phyloP scores from a whole-genome alignment of 1,140 invertebrate species.

The Aporrectodea caliginosa region DNA sequence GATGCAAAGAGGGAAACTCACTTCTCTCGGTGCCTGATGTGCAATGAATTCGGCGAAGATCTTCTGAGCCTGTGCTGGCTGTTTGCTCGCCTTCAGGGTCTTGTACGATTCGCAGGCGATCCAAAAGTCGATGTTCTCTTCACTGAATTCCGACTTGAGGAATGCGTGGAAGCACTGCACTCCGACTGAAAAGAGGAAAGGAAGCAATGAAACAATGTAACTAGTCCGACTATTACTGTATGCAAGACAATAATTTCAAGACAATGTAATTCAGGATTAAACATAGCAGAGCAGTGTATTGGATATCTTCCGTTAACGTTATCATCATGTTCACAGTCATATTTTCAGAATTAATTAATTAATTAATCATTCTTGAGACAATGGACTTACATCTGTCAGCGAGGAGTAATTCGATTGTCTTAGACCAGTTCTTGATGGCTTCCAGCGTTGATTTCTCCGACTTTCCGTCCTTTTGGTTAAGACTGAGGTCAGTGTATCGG shows the following conservation, averaged over 20 bases:
- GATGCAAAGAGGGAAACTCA: slow-evolving; percentile 38
- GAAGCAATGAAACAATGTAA: too few relatives aligned
- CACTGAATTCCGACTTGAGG: slow-evolving; percentile 62
- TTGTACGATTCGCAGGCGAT: slow-evolving; percentile 63
- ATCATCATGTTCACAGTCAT: too few relatives aligned
- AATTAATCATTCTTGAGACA: too few relatives aligned
- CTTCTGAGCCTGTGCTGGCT: slow-evolving; percentile 57
- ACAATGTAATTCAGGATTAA: too few relatives aligned
- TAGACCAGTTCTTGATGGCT: not conserved
- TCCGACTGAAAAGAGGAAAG: slow-evolving; percentile 57
- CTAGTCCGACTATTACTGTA: too few relatives aligned
- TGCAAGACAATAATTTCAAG: too few relatives aligned
- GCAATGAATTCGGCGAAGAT: slow-evolving; percentile 62
- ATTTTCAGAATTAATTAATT: too few relatives aligned
- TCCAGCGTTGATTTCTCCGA: not conserved
- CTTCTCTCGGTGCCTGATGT: slow-evolving; percentile 61
- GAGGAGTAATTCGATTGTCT: not conserved
- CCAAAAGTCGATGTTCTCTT: slow-evolving; percentile 67
- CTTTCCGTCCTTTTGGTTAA: not conserved
- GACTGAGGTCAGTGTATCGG: not conserved
- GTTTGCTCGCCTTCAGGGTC: slow-evolving; percentile 54
- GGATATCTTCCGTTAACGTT: too few relatives aligned
- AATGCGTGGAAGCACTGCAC: slow-evolving; percentile 61
- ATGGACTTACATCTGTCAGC: not conserved
- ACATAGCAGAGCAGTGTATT: too few relatives aligned